Evolutionary conservation across 2,888 invertebrate genomes (phyloP).

Genomic region (Latrodectus elegans): DNA sequence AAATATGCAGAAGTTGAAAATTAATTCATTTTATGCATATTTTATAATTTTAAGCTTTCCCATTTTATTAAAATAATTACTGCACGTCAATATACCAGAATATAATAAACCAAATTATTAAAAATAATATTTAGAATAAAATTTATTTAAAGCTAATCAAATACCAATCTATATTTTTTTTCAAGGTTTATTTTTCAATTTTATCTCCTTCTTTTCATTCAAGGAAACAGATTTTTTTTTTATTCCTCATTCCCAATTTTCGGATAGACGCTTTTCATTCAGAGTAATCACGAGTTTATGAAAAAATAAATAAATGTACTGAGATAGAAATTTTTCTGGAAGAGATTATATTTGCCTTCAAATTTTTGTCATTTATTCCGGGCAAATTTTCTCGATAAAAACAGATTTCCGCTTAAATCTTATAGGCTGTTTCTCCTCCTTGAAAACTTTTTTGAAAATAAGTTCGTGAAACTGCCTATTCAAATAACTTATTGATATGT

Average conservation of each 20-base stretch:
- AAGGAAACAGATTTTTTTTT: neutral
- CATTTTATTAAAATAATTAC: too few species aligned
- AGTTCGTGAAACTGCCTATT: conserved; percentile 43
- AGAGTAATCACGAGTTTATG: neutral
- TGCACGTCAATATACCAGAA: too few species aligned
- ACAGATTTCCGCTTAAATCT: conserved; percentile 35
- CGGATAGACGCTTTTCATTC: conserved; percentile 2
- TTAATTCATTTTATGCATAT: too few species aligned
- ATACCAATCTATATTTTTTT: too few species aligned
- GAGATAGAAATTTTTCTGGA: neutral
- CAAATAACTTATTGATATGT: conserved; percentile 61
- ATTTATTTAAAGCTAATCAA: too few species aligned
- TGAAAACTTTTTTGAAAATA: conserved; percentile 17
- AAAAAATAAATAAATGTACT: neutral
- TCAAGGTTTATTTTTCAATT: neutral
- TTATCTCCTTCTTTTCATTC: neutral
- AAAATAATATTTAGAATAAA: too few species aligned
- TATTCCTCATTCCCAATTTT: neutral
- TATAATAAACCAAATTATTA: too few species aligned
- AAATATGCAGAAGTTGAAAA: too few species aligned
- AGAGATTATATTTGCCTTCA: conserved; percentile 35
- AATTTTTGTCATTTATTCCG: conserved; percentile 58
- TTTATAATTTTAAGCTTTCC: too few species aligned
- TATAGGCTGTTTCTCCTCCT: conserved; percentile 29
- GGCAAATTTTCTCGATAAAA: conserved; percentile 34